These are phyloP conservation scores for Rhabdornis inornatus DNA, from an alignment of 2,113 vertebrate species.

Conservation along the genomic window DNA sequence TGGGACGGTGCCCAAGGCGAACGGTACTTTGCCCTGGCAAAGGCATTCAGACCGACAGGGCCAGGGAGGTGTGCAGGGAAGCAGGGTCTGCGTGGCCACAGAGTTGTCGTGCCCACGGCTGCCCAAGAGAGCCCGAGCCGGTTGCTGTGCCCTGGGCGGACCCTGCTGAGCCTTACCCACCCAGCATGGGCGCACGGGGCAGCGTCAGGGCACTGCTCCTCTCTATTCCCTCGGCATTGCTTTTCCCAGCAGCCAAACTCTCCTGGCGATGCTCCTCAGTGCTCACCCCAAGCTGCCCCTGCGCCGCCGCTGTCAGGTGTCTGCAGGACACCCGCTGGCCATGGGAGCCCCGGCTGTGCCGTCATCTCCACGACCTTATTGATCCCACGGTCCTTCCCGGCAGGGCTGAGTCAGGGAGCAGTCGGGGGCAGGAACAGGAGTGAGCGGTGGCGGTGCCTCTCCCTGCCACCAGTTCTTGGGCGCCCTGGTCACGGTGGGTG, in stretches of 20 bases:
- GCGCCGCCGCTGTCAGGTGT: fast-evolving
- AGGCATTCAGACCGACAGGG: not conserved
- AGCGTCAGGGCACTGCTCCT: fast-evolving
- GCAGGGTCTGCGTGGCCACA: not conserved
- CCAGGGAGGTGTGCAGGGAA: not conserved
- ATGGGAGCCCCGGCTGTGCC: not conserved
- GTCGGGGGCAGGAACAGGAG: not conserved
- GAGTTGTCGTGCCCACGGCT: not conserved
- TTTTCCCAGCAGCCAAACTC: not conserved
- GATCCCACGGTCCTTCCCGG: not conserved
- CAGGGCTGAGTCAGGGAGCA: not conserved
- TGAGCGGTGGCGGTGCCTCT: fast-evolving
- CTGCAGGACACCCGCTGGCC: not conserved
- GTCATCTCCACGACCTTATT: not conserved
- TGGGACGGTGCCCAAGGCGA: not conserved
- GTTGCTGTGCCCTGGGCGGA: fast-evolving
- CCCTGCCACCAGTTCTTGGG: not conserved
- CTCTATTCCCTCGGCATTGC: fast-evolving
- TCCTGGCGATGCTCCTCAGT: not conserved
- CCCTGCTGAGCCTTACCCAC: not conserved
- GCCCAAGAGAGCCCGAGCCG: not conserved
- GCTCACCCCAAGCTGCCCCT: not conserved
- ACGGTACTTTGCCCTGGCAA: conserved; percentile 40
- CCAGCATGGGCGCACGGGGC: fast-evolving
- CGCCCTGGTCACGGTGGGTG: not conserved